Percentiles rank a stretch among this genome's conserved stretches.
These are phyloP conservation scores for Pteronotus mesoamericanus DNA, from an alignment of 2,797 vertebrate species.

Conservation along the genomic window DNA sequence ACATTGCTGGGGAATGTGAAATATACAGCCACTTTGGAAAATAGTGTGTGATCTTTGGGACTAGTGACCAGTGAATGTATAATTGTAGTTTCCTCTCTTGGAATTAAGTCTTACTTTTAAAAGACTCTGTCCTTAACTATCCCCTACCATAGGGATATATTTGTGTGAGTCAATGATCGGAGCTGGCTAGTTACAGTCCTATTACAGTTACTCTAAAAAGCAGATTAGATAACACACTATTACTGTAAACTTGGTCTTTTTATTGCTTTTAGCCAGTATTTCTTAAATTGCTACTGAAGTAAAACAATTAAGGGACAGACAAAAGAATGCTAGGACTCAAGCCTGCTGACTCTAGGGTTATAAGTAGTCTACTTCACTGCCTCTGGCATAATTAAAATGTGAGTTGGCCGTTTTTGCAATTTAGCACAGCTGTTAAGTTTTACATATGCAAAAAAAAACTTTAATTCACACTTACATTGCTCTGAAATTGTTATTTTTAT, in stretches of 20 bases:
- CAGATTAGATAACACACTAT: not conserved
- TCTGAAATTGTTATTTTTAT: constrained; percentile 35
- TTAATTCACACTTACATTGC: not conserved
- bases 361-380: not conserved
- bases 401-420: not conserved
- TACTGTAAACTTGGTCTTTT: constrained; percentile 22
- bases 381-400: constrained; percentile 13
- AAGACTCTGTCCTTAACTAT: not conserved
- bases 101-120: not conserved
- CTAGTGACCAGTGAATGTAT: not conserved
- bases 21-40: not conserved
- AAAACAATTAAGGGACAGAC: constrained; percentile 1
- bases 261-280: constrained; percentile 20
- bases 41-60: not conserved
- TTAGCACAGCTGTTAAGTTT: constrained; percentile 5
- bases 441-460: not conserved
- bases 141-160: not conserved
- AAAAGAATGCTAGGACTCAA: constrained; percentile 18
- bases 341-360: not conserved
- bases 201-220: not conserved
- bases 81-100: not conserved
- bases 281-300: constrained; percentile 33
- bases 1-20: not conserved
- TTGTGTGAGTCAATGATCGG: not conserved
- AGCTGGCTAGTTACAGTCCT: not conserved